Percentiles rank a stretch among this genome's conserved stretches.
These are phyloP conservation scores for Apantesis nais DNA, from an alignment of 2,888 invertebrate genomes.

Conservation along the genomic window DNA sequence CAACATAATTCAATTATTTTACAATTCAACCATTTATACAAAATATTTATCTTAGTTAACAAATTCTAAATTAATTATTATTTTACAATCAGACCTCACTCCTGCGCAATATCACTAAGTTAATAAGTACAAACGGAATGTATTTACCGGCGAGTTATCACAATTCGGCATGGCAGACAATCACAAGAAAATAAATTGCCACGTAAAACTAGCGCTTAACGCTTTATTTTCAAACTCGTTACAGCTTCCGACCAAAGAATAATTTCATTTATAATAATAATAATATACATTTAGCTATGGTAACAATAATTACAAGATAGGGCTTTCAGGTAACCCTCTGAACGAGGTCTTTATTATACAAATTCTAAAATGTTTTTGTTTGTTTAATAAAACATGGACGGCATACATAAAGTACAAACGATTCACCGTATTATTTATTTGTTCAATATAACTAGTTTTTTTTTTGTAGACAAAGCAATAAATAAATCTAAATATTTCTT, in stretches of 20 bases:
- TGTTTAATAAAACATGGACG: conserved; percentile 31
- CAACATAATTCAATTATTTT: conserved; percentile 79
- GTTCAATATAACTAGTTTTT: conserved; percentile 43
- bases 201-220: conserved; percentile 30
- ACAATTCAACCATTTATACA: conserved; percentile 85
- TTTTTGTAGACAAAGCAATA: conserved; percentile 65
- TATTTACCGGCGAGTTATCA: conserved; percentile 73
- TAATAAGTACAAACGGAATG: conserved; percentile 74
- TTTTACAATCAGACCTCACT: conserved; percentile 82
- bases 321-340: conserved; percentile 48
- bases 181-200: conserved; percentile 57
- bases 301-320: conserved; percentile 71
- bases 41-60: conserved; percentile 83
- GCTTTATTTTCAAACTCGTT: conserved; percentile 41
- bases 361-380: conserved; percentile 21
- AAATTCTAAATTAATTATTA: conserved; percentile 77
- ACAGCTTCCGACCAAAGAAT: conserved; percentile 48
- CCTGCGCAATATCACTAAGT: conserved; percentile 71
- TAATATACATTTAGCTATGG: conserved; percentile 76
- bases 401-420: conserved; percentile 33
- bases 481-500: conserved; percentile 73
- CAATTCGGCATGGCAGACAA: conserved; percentile 77
- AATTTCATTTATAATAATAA: conserved; percentile 60
- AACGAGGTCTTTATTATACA: conserved; percentile 28
- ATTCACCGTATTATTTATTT: conserved; percentile 43